Evolutionary conservation across 2,888 invertebrate genomes (phyloP).

Genomic region (Allacma fusca): DNA sequence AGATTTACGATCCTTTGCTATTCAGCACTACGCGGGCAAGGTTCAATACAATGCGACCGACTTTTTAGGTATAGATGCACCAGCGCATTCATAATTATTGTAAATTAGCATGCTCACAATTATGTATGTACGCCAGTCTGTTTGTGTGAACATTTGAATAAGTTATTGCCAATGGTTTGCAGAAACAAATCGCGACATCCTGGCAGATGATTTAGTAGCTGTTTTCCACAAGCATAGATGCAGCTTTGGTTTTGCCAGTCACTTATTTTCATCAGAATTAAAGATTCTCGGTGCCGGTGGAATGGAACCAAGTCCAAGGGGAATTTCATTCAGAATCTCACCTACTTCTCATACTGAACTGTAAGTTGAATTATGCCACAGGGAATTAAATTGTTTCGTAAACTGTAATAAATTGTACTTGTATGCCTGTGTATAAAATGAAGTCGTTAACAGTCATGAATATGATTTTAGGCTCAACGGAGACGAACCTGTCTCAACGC

Average conservation of each 20-base stretch:
- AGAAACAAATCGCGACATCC: conserved; percentile 90
- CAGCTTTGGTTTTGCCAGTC: conserved; percentile 96
- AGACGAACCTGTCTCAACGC: conserved; percentile 84
- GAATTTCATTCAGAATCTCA: conserved; percentile 85
- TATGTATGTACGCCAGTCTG: neutral
- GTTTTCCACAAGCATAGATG: conserved; percentile 92
- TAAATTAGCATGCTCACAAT: neutral
- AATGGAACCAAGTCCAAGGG: conserved; percentile 75
- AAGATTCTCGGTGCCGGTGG: conserved; percentile 78
- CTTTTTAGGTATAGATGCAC: conserved; percentile 74
- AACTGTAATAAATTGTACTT: neutral
- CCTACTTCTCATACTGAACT: conserved; percentile 86
- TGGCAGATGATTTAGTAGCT: conserved; percentile 89
- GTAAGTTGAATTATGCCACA: conserved; percentile 63
- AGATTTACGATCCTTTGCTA: conserved; percentile 81
- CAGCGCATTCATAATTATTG: conserved; percentile 7
- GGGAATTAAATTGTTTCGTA: too few relatives aligned
- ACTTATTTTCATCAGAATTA: conserved; percentile 91
- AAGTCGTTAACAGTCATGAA: neutral
- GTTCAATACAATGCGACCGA: conserved; percentile 89
- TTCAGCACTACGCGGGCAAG: conserved; percentile 87
- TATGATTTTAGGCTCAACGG: conserved; percentile 71
- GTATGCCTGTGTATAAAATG: neutral
- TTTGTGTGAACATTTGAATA: conserved; percentile 1
- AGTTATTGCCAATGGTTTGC: conserved; percentile 48